Percentiles rank a stretch among this genome's conserved stretches.
These are phyloP conservation scores for Oceanodroma tethys DNA, from an alignment of 2,113 vertebrate species.

Conservation along the genomic window DNA sequence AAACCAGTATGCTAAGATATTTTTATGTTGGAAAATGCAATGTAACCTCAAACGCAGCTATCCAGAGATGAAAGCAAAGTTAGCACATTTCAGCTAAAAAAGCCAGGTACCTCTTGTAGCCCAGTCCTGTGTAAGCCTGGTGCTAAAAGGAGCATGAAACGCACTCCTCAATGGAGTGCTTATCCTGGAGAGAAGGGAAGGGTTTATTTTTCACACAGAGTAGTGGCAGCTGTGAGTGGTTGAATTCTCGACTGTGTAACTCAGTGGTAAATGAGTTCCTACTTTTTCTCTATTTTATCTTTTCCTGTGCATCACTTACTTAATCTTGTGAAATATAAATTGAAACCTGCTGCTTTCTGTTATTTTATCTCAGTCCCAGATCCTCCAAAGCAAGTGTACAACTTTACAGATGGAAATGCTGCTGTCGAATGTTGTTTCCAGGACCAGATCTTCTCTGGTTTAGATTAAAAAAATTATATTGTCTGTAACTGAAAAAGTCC, in stretches of 20 bases:
- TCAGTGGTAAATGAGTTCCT: not conserved
- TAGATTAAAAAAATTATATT: not conserved
- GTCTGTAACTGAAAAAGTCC: not conserved
- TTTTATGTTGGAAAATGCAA: not conserved
- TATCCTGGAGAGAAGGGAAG: not conserved
- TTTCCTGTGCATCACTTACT: not conserved
- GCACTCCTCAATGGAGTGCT: accelerated
- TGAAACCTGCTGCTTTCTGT: not conserved
- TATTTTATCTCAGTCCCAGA: not conserved
- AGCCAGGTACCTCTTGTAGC: not conserved
- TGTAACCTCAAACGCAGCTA: not conserved
- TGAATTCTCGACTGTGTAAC: not conserved
- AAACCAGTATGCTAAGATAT: not conserved
- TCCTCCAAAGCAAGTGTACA: not conserved
- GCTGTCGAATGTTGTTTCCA: not conserved
- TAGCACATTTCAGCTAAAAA: not conserved
- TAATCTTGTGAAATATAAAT: not conserved
- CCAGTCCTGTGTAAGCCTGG: no score
- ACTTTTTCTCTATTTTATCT: not conserved
- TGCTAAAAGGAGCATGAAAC: not conserved
- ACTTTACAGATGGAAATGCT: not conserved
- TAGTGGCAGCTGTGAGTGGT: not conserved
- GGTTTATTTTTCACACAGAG: not conserved
- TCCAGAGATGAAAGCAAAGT: not conserved
- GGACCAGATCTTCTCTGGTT: no score